Percentiles rank a stretch among this genome's conserved stretches.
Evolutionary conservation across 2,888 invertebrate species (phyloP).

Genomic region (Drosophila neotestacea): DNA sequence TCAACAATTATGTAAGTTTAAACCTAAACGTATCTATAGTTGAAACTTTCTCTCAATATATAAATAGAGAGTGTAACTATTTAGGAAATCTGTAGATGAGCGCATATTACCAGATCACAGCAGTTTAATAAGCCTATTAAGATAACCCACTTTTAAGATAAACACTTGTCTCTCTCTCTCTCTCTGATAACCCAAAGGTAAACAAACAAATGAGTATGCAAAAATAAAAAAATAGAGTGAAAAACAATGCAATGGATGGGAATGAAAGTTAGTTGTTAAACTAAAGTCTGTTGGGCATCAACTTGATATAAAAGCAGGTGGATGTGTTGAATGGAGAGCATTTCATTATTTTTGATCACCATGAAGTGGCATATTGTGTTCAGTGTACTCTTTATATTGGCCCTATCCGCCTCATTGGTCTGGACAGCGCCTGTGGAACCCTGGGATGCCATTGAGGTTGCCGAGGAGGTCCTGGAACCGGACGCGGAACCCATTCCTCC

Average conservation of each 20-base stretch:
- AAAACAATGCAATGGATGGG: neutral
- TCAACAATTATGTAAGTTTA: too few species aligned
- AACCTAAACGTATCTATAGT: too few species aligned
- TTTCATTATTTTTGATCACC: constrained; percentile 13
- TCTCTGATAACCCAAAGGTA: constrained; percentile 32
- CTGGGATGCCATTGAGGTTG: neutral
- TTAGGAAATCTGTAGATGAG: neutral
- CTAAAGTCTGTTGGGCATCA: neutral
- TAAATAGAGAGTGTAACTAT: neutral
- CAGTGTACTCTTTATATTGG: constrained; percentile 42
- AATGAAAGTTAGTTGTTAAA: constrained; percentile 11
- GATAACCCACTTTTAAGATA: constrained; percentile 44
- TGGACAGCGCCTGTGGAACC: constrained; percentile 20
- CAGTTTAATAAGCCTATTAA: constrained; percentile 37
- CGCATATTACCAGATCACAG: constrained; percentile 18
- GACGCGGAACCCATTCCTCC: constrained; percentile 1
- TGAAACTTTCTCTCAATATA: neutral
- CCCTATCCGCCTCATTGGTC: constrained; percentile 29
- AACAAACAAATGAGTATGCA: constrained; percentile 37
- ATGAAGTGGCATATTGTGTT: constrained; percentile 58
- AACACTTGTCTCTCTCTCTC: constrained; percentile 12
- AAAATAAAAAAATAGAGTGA: constrained; percentile 23
- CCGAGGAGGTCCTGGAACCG: constrained; percentile 22
- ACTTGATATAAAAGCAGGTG: constrained; percentile 42
- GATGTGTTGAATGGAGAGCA: constrained; percentile 3